Base-by-base conservation (phyloP, 1,140 invertebrate species). In the Choristoneura fumiferana region DNA sequence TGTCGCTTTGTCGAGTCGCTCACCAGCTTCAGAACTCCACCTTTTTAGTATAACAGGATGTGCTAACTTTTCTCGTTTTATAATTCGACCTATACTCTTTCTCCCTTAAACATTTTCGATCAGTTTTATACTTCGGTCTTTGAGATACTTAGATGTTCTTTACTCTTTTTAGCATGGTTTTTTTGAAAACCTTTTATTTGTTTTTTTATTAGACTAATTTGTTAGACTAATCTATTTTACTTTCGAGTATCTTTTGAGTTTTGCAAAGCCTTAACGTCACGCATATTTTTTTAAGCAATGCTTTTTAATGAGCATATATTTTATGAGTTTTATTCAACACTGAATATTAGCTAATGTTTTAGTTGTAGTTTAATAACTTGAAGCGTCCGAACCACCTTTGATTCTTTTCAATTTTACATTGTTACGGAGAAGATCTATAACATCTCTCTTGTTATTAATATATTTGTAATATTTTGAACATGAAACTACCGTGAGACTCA, bases 211-310 rank as follows among this genome's bases (percentile, higher is more conserved):
- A n/a, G n/a, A n/a, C 6, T 29, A 3, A 29, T 29, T 29, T 6
- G n/a, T 22, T 49, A 49, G 18, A 29, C 18, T 49, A 29, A 49
- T 15, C 8, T 18, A 18, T 18, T 10, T 22, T 15, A 17, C 18
- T 49, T 49, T 49, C 43, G 10, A 43, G 5, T 22, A 10, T 45
- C 18, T 18, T 22, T 29, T 49, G 12, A 22, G 12, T 49, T 49
- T 22, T 17, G 43, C 43, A 49, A 33, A 9, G 43, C 43, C 43
- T 43, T 29, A 49, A 49, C 22, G 18, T 12, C 43, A 49, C 43
- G 1, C n/a, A n/a, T n/a, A n/a, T 33, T 49, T 22, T 39, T 49
- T 49, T 49, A n/a, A 49, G 43, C 43, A 33, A 49, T 49, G 43
- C 43, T 49, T 49, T 40, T 49, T 49, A 33, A 29, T 49, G n/a